Conservation (phyloP, 2,888 invertebrate genomes). For the Anarsia innoxiella region DNA sequence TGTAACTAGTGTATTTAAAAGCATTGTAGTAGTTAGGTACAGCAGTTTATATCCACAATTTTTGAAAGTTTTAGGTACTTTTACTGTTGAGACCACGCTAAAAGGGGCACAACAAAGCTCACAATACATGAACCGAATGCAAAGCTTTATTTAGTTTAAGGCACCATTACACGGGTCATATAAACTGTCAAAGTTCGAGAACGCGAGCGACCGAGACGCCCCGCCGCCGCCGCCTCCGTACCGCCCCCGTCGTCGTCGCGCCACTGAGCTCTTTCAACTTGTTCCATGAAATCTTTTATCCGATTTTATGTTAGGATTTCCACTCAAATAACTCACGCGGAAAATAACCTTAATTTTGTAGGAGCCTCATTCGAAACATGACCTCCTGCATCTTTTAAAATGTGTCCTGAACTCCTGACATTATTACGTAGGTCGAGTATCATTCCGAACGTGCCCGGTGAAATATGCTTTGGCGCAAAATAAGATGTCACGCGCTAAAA, state of each 20-base stretch:
- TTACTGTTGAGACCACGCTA: slow-evolving; percentile 49
- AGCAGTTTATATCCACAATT: too few species aligned
- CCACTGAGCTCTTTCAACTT: slow-evolving; percentile 34
- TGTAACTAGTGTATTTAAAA: too few species aligned
- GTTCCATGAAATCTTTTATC: slow-evolving; percentile 38
- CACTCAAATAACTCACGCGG: slow-evolving; percentile 29
- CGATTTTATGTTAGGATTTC: slow-evolving; percentile 36
- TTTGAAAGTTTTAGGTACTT: too few species aligned
- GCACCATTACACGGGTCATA: slow-evolving; percentile 73
- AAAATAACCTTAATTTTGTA: slow-evolving; percentile 24
- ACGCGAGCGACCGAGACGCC: slow-evolving; percentile 38
- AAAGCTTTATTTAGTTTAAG: slow-evolving; percentile 72
- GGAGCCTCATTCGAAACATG: slow-evolving; percentile 17
- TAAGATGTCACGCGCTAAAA: slow-evolving; percentile 54
- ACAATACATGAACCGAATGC: slow-evolving; percentile 58
- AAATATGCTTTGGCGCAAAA: slow-evolving; percentile 45
- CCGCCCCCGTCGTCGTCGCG: too few species aligned
- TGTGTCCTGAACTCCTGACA: slow-evolving; percentile 23
- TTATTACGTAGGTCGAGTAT: slow-evolving; percentile 26
- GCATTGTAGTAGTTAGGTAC: too few species aligned
- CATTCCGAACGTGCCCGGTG: slow-evolving; percentile 30
- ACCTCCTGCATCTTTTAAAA: slow-evolving; percentile 20
- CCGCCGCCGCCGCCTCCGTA: slow-evolving; percentile 24
- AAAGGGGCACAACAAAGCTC: slow-evolving; percentile 40
- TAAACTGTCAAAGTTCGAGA: slow-evolving; percentile 70